A percentile compares a stretch with the other conserved stretches of the same genome.
Conservation (phyloP, 1,140 invertebrate genomes). For the Centruroides vittatus region DNA sequence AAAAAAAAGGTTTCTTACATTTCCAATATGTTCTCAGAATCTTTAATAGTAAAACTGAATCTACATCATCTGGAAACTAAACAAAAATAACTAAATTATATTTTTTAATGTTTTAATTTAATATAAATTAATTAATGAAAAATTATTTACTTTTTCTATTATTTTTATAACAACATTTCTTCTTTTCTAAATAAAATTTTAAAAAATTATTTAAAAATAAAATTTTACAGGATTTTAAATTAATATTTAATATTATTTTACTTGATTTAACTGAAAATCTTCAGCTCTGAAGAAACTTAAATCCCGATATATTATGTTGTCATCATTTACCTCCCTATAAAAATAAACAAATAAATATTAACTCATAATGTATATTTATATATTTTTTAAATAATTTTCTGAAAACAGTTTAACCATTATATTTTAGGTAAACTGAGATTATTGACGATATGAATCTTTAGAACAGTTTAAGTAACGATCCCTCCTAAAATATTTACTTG, state of each 20-base stretch:
- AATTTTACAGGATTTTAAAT: too few relatives aligned
- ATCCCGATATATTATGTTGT: conserved; percentile 52
- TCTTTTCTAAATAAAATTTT: too few relatives aligned
- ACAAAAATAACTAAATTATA: not conserved
- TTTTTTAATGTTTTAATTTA: not conserved
- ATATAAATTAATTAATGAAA: not conserved
- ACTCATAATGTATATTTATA: conserved; percentile 2
- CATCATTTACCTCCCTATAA: conserved; percentile 58
- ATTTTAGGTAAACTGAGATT: too few relatives aligned
- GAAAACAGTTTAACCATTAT: too few relatives aligned
- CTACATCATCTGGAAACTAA: conserved; percentile 40
- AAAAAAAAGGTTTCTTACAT: conserved; percentile 22
- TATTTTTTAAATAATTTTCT: too few relatives aligned
- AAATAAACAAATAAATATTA: conserved; percentile 4
- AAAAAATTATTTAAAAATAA: too few relatives aligned
- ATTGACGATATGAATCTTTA: too few relatives aligned
- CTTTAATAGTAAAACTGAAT: conserved; percentile 43
- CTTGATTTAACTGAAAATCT: conserved; percentile 6
- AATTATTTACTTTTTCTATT: too few relatives aligned
- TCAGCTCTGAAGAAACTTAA: conserved; percentile 25
- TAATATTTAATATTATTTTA: not conserved
- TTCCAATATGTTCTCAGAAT: conserved; percentile 45
- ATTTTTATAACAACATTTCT: too few relatives aligned
- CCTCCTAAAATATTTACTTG: too few relatives aligned
- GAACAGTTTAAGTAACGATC: too few relatives aligned